Evolutionary conservation across 2,797 vertebrate genomes (phyloP), one percentile per base, ranked within the genome.

Genomic region (Melanotaenia boesemani): DNA sequence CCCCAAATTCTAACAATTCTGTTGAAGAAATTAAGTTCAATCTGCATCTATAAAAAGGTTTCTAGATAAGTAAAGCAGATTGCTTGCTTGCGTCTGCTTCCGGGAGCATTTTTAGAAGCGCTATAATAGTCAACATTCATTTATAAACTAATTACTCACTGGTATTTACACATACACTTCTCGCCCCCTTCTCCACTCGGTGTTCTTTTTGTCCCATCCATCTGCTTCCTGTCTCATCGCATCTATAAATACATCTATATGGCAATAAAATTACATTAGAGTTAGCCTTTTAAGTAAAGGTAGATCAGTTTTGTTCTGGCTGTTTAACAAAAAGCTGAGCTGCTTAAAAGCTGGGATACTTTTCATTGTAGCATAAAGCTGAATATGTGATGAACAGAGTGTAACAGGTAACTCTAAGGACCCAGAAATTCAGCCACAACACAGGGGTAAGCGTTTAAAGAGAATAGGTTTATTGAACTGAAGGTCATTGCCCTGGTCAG

Each of bases 201-300:
- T 24, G 3, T 30, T 70, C 55, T 65, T 44, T 67, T 48, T 73
- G 56, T 79, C 41, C 54, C 72, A 66, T 57, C 63, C 50, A 72
- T 82, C 78, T 85, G 74, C 56, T 66, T 74, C 69, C 67, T 69
- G 58, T 79, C 65, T 81, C 70, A 70, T 66, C 48, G 8, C 18
- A 24, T 52, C 67, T 56, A 26, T 13, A 24, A 63, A 54, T 55
- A 16, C 5, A 59, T 55, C 3, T 37, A 11, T 6, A 54, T 6
- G 34, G 12, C 30, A 0, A 15, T 16, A 26, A 30, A 24, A 36
- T 48, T 28, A 41, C 9, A 41, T 44, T 39, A 59, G 6, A 41
- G 5, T 46, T 41, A 13, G 66, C 12, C 6, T 44, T 15, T n/a
- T 20, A 12, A 22, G 1, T 26, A 26, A 34, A 62, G 26, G 34